These are phyloP conservation scores for Galeopsomyia nigrocyanea DNA, from an alignment of 2,888 invertebrate genomes.

Conservation along the genomic window DNA sequence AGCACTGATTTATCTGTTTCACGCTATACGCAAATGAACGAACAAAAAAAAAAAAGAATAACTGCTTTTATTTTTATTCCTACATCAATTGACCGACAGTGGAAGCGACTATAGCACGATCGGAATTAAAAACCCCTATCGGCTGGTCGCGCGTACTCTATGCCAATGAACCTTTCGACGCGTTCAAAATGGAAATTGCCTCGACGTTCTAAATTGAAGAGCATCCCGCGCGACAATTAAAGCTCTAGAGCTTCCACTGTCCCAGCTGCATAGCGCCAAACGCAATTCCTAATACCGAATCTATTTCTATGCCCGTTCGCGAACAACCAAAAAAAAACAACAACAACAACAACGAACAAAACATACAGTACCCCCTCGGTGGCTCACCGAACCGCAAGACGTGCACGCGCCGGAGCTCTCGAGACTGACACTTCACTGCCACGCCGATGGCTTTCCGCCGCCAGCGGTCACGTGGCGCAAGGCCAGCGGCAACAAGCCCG, in stretches of 20 bases:
- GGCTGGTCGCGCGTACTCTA: neutral
- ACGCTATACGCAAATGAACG: conserved; percentile 21
- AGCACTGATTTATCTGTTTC: conserved; percentile 57
- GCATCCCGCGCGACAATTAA: neutral
- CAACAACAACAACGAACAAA: neutral
- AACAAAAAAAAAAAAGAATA: neutral
- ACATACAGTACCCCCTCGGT: conserved; percentile 85
- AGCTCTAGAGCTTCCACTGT: neutral
- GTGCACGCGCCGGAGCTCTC: conserved; percentile 71
- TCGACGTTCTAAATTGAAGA: conserved; percentile 7
- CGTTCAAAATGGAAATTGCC: conserved; percentile 15
- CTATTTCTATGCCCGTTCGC: neutral
- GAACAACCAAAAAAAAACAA: neutral
- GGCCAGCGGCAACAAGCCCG: conserved; percentile 77
- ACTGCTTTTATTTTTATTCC: conserved; percentile 6
- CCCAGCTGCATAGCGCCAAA: neutral
- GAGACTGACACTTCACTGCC: conserved; percentile 80
- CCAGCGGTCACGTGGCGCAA: conserved; percentile 92
- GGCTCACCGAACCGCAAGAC: conserved; percentile 90
- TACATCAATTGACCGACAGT: neutral
- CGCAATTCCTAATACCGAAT: neutral
- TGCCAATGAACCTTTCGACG: conserved; percentile 5
- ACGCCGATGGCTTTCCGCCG: conserved; percentile 92
- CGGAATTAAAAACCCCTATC: neutral
- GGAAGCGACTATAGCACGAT: conserved; percentile 17